phyloP scores from a whole-genome alignment of 2,888 invertebrate species.

The Ischnus inquisitorius region DNA sequence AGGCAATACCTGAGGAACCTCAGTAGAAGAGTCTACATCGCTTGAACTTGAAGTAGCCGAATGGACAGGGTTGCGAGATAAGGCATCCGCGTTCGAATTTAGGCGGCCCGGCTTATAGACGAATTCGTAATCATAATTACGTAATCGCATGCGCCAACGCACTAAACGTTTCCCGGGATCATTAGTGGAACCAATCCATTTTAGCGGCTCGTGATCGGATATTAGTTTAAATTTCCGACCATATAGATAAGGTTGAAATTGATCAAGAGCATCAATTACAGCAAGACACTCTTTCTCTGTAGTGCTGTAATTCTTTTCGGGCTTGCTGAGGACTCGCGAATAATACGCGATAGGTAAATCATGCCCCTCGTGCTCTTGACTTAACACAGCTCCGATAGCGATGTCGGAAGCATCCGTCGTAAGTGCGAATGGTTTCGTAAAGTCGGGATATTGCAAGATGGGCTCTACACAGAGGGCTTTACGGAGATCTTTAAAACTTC shows the following conservation, averaged over 20 bases:
- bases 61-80: conserved; percentile 33
- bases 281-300: conserved; percentile 50
- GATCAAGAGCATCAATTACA: conserved; percentile 20
- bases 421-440: conserved; percentile 6
- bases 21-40: neutral
- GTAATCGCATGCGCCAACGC: neutral
- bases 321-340: neutral
- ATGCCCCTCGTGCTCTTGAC: conserved; percentile 30
- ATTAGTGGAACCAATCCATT: neutral
- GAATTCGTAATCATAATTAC: conserved; percentile 31
- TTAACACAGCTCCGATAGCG: conserved; percentile 39
- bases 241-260: conserved; percentile 50
- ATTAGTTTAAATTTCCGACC: conserved; percentile 31
- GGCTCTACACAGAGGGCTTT: conserved; percentile 1
- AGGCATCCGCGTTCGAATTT: conserved; percentile 44
- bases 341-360: conserved; percentile 45
- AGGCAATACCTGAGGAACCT: neutral
- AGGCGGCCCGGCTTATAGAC: conserved; percentile 22
- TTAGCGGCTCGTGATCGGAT: conserved; percentile 37
- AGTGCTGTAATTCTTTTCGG: conserved; percentile 29
- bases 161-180: neutral
- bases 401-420: conserved; percentile 33
- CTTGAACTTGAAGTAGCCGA: neutral
- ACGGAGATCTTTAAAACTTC: conserved; percentile 1
- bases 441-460: conserved; percentile 50